phyloP scores from a whole-genome alignment of 2,797 vertebrate genomes.

The Phalloptychus januarius region DNA sequence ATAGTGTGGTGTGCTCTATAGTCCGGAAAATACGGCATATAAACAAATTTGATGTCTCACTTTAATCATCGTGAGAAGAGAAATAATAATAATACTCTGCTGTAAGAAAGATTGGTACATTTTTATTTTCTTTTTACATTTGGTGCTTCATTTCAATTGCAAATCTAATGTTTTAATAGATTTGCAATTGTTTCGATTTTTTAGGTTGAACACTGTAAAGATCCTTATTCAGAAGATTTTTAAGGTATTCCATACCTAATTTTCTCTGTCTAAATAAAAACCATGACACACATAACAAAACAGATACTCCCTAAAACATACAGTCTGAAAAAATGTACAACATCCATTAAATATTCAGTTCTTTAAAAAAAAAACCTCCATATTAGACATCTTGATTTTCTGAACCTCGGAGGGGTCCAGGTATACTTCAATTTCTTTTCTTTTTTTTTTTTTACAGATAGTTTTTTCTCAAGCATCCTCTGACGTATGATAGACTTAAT shows the following conservation, averaged over 20 bases:
- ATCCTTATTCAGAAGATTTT: background rate
- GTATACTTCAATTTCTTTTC: background rate
- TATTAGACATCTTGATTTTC: background rate
- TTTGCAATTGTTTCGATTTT: background rate
- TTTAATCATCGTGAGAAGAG: background rate
- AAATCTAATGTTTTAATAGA: background rate
- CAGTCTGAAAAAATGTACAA: background rate
- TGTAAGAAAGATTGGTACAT: background rate
- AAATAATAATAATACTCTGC: background rate
- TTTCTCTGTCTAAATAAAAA: background rate
- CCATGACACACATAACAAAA: background rate
- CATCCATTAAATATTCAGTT: background rate
- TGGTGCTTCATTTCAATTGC: background rate
- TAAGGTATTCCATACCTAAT: background rate
- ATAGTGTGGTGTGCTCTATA: too few relatives aligned
- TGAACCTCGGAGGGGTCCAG: background rate
- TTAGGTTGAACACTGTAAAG: background rate
- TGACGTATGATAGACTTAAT: too few relatives aligned
- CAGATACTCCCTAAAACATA: background rate
- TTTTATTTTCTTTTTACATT: background rate
- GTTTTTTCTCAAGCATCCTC: too few relatives aligned
- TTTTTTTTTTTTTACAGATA: background rate
- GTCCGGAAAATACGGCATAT: too few relatives aligned
- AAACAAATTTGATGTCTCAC: background rate
- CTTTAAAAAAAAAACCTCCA: background rate